A percentile compares a stretch with the other conserved stretches of the same genome.
Conservation (phyloP, 2,888 invertebrate genomes). For the Drosophila helvetica region DNA sequence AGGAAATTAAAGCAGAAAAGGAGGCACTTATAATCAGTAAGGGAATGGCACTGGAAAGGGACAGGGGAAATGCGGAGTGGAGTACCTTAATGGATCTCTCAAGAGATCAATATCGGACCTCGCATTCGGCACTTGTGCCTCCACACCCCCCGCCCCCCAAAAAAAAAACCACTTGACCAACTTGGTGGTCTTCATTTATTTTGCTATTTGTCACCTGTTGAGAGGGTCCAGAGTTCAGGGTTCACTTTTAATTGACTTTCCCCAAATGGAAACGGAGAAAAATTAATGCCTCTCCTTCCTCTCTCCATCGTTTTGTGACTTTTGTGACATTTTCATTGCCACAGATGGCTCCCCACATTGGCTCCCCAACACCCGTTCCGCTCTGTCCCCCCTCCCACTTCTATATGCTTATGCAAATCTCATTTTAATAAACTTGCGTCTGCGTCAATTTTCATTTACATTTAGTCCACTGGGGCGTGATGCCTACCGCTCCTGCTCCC, state of each 20-base stretch:
- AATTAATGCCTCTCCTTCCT: constrained; percentile 59
- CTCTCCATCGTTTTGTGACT: too few species aligned
- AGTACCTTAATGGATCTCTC: not conserved
- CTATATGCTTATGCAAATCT: constrained; percentile 75
- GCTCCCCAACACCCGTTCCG: constrained; percentile 9
- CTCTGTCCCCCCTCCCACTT: constrained; percentile 3
- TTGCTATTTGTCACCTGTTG: constrained; percentile 37
- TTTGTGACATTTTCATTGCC: constrained; percentile 48
- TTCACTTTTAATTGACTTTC: constrained; percentile 73
- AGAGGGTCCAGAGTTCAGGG: constrained; percentile 21
- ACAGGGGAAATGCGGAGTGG: not conserved
- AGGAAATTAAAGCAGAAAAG: constrained; percentile 14
- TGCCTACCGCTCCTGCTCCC: constrained; percentile 3
- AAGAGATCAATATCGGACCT: not conserved
- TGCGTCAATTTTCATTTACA: constrained; percentile 78
- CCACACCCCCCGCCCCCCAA: too few species aligned
- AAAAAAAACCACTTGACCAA: not conserved
- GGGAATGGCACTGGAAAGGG: not conserved
- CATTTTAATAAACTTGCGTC: constrained; percentile 76
- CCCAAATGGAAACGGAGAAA: constrained; percentile 57
- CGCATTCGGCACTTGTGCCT: not conserved
- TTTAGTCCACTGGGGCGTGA: constrained; percentile 65
- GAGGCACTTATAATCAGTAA: constrained; percentile 5
- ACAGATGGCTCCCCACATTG: constrained; percentile 52
- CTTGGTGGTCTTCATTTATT: not conserved